Evolutionary conservation across 2,888 invertebrate genomes (phyloP), one percentile per base, ranked within the genome.

Genomic region (Melieria omissa): DNA sequence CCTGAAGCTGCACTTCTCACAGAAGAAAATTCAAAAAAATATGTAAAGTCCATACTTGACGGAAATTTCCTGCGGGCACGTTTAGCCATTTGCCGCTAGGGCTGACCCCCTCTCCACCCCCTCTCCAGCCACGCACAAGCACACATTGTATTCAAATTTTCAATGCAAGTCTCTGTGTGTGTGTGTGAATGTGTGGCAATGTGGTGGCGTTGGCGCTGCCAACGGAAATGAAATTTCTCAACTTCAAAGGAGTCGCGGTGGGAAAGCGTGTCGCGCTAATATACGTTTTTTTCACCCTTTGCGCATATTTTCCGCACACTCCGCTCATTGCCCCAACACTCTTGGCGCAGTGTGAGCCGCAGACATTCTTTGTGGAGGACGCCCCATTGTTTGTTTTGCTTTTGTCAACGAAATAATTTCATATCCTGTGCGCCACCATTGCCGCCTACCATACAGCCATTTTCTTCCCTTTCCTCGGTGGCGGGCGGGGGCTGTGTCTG

Each of bases 351-450:
- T 29, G 29, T 42, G 54, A 54, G 64, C 10, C 42, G 54, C 44
- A 52, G 52, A 42, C 64, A 44, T 54, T 54, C 44, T 54, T 52
- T 65, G 42, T 29, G 29, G 29, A 29, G 29, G 29, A 57, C 68
- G 61, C 63, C 55, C 70, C 65, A 65, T 76, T 67, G 72, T 74
- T 67, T 73, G 72, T 69, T 62, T 64, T 78, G 77, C 81, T 80
- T 69, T 83, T 82, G 83, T 82, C 81, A 82, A 81, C 82, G 78
- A 80, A 82, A 82, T 82, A 82, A 81, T 82, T 83, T 82, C 79
- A 79, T 80, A 77, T 76, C 64, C 70, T 64, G 62, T 46, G 63
- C 58, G 67, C 68, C 55, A 2, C 29, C 29, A 29, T 29, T 29
- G 64, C 44, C 68, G 71, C 60, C 69, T 63, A 69, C 65, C 71